A percentile compares a stretch with the other conserved stretches of the same genome.
These are phyloP conservation scores for Alligator sinensis DNA, from an alignment of 2,113 vertebrate genomes.

Conservation along the genomic window DNA sequence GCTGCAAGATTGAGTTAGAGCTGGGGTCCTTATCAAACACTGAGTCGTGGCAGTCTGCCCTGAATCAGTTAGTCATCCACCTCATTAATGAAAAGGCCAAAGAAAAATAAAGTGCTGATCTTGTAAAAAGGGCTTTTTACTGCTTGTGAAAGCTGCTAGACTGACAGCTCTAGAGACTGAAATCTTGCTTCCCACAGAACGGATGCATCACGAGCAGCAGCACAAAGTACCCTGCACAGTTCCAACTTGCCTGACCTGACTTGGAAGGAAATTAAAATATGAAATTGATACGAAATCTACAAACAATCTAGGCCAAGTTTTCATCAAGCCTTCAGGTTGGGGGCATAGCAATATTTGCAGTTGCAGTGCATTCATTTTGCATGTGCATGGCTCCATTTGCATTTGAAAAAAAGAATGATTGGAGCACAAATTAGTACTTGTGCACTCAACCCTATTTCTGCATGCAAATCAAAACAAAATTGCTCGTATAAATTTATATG, in stretches of 20 bases:
- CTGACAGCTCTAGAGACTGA: background rate
- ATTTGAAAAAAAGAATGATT: background rate
- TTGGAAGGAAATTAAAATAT: constrained; percentile 31
- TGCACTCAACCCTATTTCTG: too few species aligned
- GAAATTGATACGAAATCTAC: constrained; percentile 26
- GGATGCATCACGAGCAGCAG: background rate
- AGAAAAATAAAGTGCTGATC: constrained; percentile 38
- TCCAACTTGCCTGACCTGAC: background rate
- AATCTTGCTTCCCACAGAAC: background rate
- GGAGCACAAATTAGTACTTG: too few species aligned
- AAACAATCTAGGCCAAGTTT: constrained; percentile 48
- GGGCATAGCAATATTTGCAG: background rate
- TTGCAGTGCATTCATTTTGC: constrained; percentile 2
- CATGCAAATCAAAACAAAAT: too few species aligned
- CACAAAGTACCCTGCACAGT: background rate
- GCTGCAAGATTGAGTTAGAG: background rate
- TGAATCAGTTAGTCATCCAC: background rate
- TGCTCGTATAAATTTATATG: too few species aligned
- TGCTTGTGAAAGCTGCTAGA: background rate
- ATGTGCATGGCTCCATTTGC: background rate
- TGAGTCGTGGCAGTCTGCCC: background rate
- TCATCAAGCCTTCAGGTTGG: background rate
- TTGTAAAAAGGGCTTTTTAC: constrained; percentile 30
- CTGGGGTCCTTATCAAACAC: constrained; percentile 29
- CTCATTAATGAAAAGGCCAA: constrained; percentile 11